Evolutionary conservation across 2,888 invertebrate species (phyloP).

Genomic region (Agrochola lota): DNA sequence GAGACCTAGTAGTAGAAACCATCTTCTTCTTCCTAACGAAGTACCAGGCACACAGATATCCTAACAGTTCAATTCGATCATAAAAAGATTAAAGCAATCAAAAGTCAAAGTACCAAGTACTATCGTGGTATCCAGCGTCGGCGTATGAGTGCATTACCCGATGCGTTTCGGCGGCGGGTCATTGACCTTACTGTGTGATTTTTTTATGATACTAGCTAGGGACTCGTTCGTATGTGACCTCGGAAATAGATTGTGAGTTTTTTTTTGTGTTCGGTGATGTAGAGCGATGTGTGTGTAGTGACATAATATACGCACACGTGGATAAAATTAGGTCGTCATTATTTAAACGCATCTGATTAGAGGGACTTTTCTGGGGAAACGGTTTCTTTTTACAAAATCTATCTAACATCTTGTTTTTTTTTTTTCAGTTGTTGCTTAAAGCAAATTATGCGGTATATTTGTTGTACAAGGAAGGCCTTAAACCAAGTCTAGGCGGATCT

Average conservation of each 20-base stretch:
- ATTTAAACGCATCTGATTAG: constrained; percentile 5
- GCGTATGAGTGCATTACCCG: constrained; percentile 81
- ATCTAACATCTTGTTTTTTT: not conserved
- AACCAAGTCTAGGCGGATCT: not conserved
- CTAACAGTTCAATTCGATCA: constrained; percentile 60
- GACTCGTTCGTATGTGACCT: constrained; percentile 70
- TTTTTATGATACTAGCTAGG: constrained; percentile 77
- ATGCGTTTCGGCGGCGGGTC: constrained; percentile 79
- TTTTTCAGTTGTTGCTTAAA: no score
- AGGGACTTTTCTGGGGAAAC: not conserved
- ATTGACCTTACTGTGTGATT: constrained; percentile 79
- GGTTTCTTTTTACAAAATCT: not conserved
- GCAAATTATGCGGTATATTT: not conserved
- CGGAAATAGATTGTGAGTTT: constrained; percentile 69
- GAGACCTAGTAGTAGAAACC: not conserved
- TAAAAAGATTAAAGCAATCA: constrained; percentile 66
- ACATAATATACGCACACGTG: constrained; percentile 50
- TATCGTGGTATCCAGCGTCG: constrained; percentile 70
- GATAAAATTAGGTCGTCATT: constrained; percentile 40
- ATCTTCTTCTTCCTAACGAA: constrained; percentile 25
- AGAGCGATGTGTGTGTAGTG: constrained; percentile 47
- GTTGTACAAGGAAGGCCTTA: not conserved
- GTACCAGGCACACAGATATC: constrained; percentile 57
- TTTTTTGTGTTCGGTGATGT: constrained; percentile 59
- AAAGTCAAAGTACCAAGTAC: constrained; percentile 66